Percentiles rank a stretch among this genome's conserved stretches.
Conservation (phyloP, 2,888 invertebrate species). For the Laspeyria flexula region DNA sequence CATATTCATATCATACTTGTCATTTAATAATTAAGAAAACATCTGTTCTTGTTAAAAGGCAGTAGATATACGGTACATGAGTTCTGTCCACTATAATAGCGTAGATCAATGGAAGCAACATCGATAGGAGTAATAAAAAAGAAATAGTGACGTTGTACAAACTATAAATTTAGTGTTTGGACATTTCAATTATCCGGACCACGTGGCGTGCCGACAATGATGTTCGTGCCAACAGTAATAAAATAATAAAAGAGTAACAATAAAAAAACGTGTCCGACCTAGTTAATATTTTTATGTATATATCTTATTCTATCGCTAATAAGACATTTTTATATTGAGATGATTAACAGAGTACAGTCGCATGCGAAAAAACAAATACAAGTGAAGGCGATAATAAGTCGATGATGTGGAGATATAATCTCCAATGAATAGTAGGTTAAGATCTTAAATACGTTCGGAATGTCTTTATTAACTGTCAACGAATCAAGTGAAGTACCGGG, state of each 20-base stretch:
- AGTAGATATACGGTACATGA: conserved; percentile 32
- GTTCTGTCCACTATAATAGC: conserved; percentile 40
- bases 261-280: conserved; percentile 58
- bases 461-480: conserved; percentile 85
- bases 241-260: conserved; percentile 67
- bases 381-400: conserved; percentile 61
- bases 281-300: conserved; percentile 54
- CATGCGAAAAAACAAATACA: conserved; percentile 47
- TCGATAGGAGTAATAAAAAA: conserved; percentile 64
- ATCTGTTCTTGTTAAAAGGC: conserved; percentile 33
- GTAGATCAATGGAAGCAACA: conserved; percentile 50
- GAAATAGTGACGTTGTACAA: conserved; percentile 67
- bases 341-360: conserved; percentile 56
- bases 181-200: conserved; percentile 84
- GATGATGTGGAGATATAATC: conserved; percentile 67
- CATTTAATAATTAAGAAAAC: conserved; percentile 40
- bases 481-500: conserved; percentile 75
- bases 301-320: conserved; percentile 58
- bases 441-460: conserved; percentile 77
- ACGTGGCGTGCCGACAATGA: conserved; percentile 80
- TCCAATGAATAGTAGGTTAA: conserved; percentile 64
- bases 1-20: too few relatives aligned
- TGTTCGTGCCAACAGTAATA: conserved; percentile 82
- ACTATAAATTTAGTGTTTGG: conserved; percentile 83
- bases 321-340: conserved; percentile 52